Evolutionary conservation across 2,113 vertebrate genomes (phyloP), one percentile per base, ranked within the genome.

Genomic region (Thalassarche chlororhynchos): DNA sequence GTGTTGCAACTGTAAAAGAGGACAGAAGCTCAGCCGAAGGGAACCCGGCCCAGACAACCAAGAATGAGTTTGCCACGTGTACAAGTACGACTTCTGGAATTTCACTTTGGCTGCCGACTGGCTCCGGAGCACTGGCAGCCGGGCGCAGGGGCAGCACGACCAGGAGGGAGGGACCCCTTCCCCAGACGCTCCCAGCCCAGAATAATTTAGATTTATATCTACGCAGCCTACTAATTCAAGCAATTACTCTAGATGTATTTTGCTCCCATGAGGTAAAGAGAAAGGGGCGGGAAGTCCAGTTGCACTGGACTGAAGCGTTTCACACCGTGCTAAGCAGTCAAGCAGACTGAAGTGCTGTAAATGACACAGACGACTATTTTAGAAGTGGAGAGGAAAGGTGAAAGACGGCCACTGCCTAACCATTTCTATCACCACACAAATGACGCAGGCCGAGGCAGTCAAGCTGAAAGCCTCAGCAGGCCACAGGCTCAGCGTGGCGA

Each of bases 401-500:
- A 79, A 71, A 89, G 70, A 76, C 36, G 6, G 55, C 38, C 89
- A 44, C 74, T 69, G 49, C 49, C 57, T 36, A 58, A 28, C 38
- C 58, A 46, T 58, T 87, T 68, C 66, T 46, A 57, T 32, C 78
- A 57, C 47, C 81, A 36, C 38, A 92, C 52, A 84, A 87, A 71
- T 0, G 4, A 82, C 11, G 4, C 64, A 13, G 81, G 71, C 87
- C 0, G 1, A 96, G 61, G 84, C 54, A 94, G 75, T 23, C 51
- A 26, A 68, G 84, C 90, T 93, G 79, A 85, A 90, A 97, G 36
- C 42, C 68, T 87, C 44, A 13, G 58, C 86, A 58, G 84, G 72
- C 95, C 92, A 42, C 78, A 72, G 61, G 71, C 94, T 81, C 84
- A 49, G 88, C 10, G 3, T 51, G 87, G 58, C 0, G 14, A 32